phyloP scores from a whole-genome alignment of 2,113 vertebrate genomes.

The Fulmarus glacialis region DNA sequence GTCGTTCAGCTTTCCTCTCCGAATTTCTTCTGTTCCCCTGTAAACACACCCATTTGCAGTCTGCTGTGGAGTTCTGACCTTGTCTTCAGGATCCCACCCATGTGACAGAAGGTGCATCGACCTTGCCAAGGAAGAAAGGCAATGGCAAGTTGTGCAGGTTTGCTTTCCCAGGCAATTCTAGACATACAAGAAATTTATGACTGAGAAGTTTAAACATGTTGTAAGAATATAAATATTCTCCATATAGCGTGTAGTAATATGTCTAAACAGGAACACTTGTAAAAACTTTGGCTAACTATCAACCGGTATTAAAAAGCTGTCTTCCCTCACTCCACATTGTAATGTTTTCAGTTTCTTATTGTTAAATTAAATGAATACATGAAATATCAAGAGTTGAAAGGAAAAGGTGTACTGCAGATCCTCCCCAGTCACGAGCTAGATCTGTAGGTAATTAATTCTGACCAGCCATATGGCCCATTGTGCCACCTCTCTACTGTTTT shows the following conservation, averaged over 20 bases:
- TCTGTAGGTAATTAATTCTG: neutral
- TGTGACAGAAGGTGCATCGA: neutral
- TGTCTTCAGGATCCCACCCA: neutral
- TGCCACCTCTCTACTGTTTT: neutral
- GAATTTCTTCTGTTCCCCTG: neutral
- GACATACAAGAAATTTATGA: neutral
- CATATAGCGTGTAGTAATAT: neutral
- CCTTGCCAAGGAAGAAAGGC: neutral
- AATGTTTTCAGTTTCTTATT: neutral
- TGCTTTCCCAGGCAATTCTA: constrained; percentile 13
- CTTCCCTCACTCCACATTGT: neutral
- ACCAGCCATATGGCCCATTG: neutral
- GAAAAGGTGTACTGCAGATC: neutral
- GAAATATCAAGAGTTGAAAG: neutral
- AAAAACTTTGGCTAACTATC: constrained; percentile 10
- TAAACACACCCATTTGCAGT: neutral
- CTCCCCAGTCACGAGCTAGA: neutral
- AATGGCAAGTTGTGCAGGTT: constrained; percentile 5
- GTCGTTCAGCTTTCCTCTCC: neutral
- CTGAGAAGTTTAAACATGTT: constrained; percentile 17
- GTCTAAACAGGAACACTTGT: neutral
- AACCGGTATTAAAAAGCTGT: neutral
- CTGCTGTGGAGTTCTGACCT: neutral
- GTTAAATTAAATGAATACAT: neutral
- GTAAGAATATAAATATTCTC: neutral